Conservation (phyloP, 2,113 vertebrate genomes). For the Pagrus major region DNA sequence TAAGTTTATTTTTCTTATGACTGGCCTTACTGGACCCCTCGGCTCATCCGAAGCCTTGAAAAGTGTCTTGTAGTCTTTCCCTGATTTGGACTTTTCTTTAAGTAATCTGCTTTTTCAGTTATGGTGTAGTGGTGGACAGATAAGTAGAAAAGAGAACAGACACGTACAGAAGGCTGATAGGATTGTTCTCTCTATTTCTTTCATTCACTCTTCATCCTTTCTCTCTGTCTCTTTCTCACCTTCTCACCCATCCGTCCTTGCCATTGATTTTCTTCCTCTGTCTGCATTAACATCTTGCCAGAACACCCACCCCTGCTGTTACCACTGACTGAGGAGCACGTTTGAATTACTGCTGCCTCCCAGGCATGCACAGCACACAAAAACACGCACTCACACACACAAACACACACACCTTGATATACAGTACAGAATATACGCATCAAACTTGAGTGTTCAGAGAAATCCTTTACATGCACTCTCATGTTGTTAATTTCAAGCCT, state of each 20-base stretch:
- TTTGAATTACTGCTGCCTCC: slow-evolving; percentile 19
- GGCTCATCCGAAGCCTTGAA: not conserved
- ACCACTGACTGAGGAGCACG: slow-evolving; percentile 34
- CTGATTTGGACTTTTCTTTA: not conserved
- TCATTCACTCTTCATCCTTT: not conserved
- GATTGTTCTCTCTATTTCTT: not conserved
- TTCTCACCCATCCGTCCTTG: not conserved
- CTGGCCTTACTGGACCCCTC: not conserved
- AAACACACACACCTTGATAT: not conserved
- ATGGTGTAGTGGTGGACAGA: not conserved
- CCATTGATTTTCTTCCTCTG: slow-evolving; percentile 44
- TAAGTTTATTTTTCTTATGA: not conserved
- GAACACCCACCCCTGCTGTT: slow-evolving; percentile 50
- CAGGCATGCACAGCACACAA: not conserved
- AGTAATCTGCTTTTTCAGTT: not conserved
- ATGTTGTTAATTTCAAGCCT: not conserved
- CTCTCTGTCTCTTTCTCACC: not conserved
- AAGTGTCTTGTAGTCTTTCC: not conserved
- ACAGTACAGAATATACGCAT: not conserved
- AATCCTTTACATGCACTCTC: not conserved
- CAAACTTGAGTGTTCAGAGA: slow-evolving; percentile 1
- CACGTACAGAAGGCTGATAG: not conserved
- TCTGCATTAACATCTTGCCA: slow-evolving; percentile 45
- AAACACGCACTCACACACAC: not conserved
- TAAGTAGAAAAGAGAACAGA: not conserved